A percentile compares a stretch with the other conserved stretches of the same genome.
Conservation (phyloP, 2,888 invertebrate genomes). For the Eupithecia subumbrata region DNA sequence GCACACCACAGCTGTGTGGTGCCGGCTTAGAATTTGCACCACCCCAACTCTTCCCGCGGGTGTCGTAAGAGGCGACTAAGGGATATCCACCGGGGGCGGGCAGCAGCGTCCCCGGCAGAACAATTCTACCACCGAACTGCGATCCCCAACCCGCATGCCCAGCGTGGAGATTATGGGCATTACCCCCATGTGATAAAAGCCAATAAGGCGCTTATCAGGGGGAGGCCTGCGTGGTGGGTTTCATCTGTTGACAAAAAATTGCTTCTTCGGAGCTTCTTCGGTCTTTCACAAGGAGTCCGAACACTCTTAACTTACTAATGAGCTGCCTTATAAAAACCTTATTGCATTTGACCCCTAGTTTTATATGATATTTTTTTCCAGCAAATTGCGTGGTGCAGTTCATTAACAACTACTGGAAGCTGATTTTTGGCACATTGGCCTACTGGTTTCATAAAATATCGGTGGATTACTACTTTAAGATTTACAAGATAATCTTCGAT, state of each 20-base stretch:
- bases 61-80: too few species aligned
- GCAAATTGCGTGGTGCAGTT: constrained; percentile 36
- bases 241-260: not conserved
- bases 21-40: too few species aligned
- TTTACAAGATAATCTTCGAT: constrained; percentile 50
- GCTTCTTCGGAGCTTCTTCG: not conserved
- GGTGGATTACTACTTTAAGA: constrained; percentile 47
- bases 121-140: too few species aligned
- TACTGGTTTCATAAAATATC: constrained; percentile 52
- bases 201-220: too few species aligned
- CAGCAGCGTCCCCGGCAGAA: too few species aligned
- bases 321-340: not conserved
- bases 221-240: too few species aligned
- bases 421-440: constrained; percentile 50
- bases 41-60: too few species aligned
- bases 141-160: too few species aligned
- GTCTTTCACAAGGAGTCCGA: not conserved
- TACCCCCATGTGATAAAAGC: too few species aligned
- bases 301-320: not conserved
- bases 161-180: too few species aligned
- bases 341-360: not conserved
- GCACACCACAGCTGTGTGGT: too few species aligned
- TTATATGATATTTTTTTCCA: constrained; percentile 29
- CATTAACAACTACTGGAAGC: constrained; percentile 53
- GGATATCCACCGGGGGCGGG: too few species aligned